Conservation (phyloP, 2,888 invertebrate genomes). For the Meta bourneti region DNA sequence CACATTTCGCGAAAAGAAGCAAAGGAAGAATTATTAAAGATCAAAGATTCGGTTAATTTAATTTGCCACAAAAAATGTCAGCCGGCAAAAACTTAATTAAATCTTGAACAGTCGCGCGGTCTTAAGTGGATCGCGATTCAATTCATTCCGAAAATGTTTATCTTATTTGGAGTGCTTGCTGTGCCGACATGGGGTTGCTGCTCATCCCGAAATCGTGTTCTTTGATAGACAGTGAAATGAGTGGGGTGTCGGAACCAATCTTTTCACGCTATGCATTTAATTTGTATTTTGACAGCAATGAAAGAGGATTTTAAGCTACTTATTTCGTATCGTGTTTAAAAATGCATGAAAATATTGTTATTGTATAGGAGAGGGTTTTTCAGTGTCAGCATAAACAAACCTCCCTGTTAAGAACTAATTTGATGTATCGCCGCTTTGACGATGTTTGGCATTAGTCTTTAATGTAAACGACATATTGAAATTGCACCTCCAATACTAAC, state of each 20-base stretch:
- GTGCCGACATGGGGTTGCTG: background rate
- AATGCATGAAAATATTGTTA: no score
- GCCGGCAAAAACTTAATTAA: constrained; percentile 62
- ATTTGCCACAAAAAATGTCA: constrained; percentile 48
- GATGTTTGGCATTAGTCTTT: no score
- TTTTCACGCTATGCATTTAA: no score
- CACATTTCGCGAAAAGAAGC: background rate
- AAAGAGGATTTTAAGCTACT: no score
- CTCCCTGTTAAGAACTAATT: no score
- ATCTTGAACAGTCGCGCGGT: constrained; percentile 33
- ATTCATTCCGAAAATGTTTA: constrained; percentile 49
- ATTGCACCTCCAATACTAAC: no score
- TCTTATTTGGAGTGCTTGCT: constrained; percentile 37
- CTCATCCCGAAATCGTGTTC: background rate
- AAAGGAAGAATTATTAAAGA: constrained; percentile 13
- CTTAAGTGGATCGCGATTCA: constrained; percentile 18
- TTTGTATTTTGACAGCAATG: no score
- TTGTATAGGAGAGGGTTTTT: no score
- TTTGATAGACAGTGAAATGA: constrained; percentile 16
- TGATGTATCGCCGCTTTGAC: no score
- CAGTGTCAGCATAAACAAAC: no score
- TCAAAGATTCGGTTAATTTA: constrained; percentile 55
- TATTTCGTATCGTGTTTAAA: no score
- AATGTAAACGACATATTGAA: no score
- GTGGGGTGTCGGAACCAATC: background rate